Conservation (phyloP, 2,113 vertebrate species). For the Trematocara stigmaticum region DNA sequence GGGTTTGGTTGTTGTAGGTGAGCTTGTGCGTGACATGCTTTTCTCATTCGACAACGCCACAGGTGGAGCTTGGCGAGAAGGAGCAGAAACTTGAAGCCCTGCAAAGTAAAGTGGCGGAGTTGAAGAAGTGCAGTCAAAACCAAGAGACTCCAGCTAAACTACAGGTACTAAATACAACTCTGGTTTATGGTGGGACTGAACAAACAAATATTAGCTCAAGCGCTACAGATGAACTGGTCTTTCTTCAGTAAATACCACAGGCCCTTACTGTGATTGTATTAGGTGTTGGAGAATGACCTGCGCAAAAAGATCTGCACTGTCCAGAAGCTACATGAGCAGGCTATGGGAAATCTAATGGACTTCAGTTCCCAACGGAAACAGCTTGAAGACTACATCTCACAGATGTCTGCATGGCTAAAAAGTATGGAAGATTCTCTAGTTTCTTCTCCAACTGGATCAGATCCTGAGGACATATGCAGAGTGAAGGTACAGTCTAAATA, state of each 20-base stretch:
- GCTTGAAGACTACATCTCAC: conserved; percentile 80
- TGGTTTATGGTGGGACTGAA: not conserved
- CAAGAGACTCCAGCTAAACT: conserved; percentile 83
- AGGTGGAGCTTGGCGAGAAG: conserved; percentile 82
- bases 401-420: conserved; percentile 80
- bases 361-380: conserved; percentile 81
- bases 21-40: not conserved
- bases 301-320: conserved; percentile 81
- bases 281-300: conserved; percentile 89
- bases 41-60: conserved; percentile 1
- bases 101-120: conserved; percentile 80
- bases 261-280: not conserved
- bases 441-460: conserved; percentile 66
- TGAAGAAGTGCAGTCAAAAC: conserved; percentile 78
- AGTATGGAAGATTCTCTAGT: conserved; percentile 79
- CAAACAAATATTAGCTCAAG: not conserved
- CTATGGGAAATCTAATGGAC: conserved; percentile 79
- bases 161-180: conserved; percentile 73
- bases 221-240: not conserved
- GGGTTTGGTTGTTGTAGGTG: not conserved
- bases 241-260: not conserved
- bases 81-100: conserved; percentile 80
- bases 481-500: conserved; percentile 77
- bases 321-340: conserved; percentile 80
- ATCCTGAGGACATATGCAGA: conserved; percentile 83